phyloP scores from a whole-genome alignment of 1,140 invertebrate species.

The Panagrolaimus sp. region DNA sequence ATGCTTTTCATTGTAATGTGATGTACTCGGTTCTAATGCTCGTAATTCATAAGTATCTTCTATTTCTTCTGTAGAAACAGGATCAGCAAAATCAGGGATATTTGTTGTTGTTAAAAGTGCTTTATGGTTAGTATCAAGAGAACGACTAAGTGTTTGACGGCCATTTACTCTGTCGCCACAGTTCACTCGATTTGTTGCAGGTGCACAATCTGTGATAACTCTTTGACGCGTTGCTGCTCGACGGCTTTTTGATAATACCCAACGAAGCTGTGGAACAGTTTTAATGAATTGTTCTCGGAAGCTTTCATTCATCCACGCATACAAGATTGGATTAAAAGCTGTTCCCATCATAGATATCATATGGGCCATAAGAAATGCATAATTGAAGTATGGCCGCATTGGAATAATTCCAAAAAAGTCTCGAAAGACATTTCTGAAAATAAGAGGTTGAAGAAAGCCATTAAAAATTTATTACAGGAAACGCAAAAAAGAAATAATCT shows the following conservation, averaged over 20 bases:
- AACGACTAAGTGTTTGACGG: background rate
- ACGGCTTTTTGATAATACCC: background rate
- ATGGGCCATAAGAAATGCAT: conserved; percentile 78
- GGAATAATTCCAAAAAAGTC: conserved; percentile 67
- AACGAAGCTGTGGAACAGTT: conserved; percentile 34
- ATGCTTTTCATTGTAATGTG: too few species aligned
- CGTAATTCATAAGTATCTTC: background rate
- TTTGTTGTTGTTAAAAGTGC: conserved; percentile 2
- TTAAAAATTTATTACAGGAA: background rate
- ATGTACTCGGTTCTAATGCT: background rate
- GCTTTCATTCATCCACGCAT: conserved; percentile 83
- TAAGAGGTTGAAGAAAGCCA: too few species aligned
- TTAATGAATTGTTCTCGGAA: conserved; percentile 46
- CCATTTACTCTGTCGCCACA: background rate
- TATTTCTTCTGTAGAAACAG: background rate
- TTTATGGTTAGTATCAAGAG: background rate
- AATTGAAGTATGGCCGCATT: conserved; percentile 76
- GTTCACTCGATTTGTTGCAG: conserved; percentile 14
- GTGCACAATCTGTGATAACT: conserved; percentile 24
- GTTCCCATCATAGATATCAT: conserved; percentile 89
- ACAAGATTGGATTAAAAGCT: conserved; percentile 89
- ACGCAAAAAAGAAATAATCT: conserved; percentile 18
- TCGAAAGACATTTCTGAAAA: conserved; percentile 69
- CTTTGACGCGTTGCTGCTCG: background rate
- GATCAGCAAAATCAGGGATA: background rate